Percentiles rank a stretch among this genome's conserved stretches.
phyloP scores from a whole-genome alignment of 2,113 vertebrate genomes.

The Triplophysa dalaica region DNA sequence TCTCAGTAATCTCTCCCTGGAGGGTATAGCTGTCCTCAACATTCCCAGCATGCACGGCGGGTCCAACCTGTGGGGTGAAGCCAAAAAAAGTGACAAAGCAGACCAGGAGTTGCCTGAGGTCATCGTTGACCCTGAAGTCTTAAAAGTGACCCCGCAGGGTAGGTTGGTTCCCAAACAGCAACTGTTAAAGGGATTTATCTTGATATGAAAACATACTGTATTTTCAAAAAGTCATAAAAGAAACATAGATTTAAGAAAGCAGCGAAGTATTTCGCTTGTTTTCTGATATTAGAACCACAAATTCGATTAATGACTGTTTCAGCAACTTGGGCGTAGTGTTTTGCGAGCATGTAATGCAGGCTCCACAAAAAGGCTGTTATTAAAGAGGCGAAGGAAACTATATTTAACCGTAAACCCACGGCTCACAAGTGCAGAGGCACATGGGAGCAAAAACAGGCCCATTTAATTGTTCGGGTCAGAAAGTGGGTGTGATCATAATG shows the following conservation, averaged over 20 bases:
- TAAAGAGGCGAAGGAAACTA: not conserved
- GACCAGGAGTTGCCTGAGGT: constrained; percentile 74
- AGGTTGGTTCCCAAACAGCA: not conserved
- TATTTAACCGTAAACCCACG: not conserved
- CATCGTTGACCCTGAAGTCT: constrained; percentile 80
- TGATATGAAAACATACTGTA: not conserved
- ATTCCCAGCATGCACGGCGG: constrained; percentile 94
- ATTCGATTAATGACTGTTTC: not conserved
- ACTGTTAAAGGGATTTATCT: not conserved
- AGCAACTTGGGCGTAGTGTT: not conserved
- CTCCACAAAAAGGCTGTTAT: not conserved
- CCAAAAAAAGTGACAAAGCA: constrained; percentile 73
- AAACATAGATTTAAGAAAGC: no score
- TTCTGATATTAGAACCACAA: not conserved
- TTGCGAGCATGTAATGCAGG: not conserved
- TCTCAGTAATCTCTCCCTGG: constrained; percentile 77
- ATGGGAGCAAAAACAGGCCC: not conserved
- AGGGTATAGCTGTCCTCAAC: constrained; percentile 86
- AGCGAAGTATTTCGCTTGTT: not conserved
- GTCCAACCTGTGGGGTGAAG: constrained; percentile 92
- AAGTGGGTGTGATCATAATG: not conserved
- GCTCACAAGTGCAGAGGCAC: not conserved
- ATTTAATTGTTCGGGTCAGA: not conserved
- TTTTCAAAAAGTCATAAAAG: not conserved
- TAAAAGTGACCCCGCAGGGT: constrained; percentile 89